Percentiles rank a stretch among this genome's conserved stretches.
Conservation (phyloP, 2,888 invertebrate species). For the Lepidonotus clava region DNA sequence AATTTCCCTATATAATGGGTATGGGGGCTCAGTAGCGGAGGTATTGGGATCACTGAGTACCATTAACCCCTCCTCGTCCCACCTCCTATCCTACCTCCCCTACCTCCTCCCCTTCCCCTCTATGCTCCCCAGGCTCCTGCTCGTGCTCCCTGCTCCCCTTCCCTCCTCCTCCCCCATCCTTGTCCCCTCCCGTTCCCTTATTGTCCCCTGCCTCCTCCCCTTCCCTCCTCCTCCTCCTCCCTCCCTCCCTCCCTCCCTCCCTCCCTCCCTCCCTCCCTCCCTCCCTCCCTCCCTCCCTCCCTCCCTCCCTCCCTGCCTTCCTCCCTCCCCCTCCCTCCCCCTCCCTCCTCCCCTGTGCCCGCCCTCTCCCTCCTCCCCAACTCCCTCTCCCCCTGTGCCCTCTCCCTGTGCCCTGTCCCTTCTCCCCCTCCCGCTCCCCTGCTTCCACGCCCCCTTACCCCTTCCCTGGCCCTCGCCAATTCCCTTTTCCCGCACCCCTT, state of each 20-base stretch:
- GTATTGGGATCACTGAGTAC: no score
- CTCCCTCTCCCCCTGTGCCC: not conserved
- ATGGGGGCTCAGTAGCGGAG: no score
- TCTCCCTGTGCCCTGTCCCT: not conserved
- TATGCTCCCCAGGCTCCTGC: not conserved
- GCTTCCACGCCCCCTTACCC: not conserved
- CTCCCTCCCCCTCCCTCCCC: not conserved
- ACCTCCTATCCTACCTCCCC: no score
- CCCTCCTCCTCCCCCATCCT: not conserved
- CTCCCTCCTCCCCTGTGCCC: no score
- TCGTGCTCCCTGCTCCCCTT: not conserved
- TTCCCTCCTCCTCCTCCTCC: not conserved
- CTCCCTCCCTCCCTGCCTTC: not conserved
- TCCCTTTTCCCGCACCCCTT: not conserved
- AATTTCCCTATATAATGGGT: no score
- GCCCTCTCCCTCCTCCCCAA: constrained; percentile 9
- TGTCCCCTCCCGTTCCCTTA: not conserved
- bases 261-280: not conserved
- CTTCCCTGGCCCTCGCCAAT: not conserved
- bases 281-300: not conserved
- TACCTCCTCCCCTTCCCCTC: no score
- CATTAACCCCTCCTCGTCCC: no score
- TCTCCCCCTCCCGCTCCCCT: not conserved
- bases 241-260: not conserved
- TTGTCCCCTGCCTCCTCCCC: not conserved